phyloP scores from a whole-genome alignment of 2,888 invertebrate genomes.

The Xylophagus ater region DNA sequence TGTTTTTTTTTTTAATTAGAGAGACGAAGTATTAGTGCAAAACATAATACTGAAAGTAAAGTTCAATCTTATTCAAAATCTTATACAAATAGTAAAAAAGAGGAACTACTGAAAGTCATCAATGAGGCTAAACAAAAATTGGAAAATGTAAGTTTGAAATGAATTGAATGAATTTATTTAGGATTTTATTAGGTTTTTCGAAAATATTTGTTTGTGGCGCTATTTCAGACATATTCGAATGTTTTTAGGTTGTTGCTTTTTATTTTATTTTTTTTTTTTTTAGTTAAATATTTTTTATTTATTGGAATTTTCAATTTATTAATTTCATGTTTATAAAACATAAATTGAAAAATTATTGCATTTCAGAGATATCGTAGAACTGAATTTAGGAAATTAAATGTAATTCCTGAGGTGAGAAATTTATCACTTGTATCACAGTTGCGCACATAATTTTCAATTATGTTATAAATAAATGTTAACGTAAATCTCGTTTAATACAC shows the following conservation, averaged over 20 bases:
- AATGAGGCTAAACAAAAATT: slow-evolving; percentile 76
- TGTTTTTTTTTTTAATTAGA: slow-evolving; percentile 26
- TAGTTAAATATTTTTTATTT: slow-evolving; percentile 20
- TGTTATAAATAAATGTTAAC: too few species aligned
- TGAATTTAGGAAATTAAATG: slow-evolving; percentile 34
- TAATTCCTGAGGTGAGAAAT: slow-evolving; percentile 37
- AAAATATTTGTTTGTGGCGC: slow-evolving; percentile 7
- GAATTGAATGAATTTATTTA: too few species aligned
- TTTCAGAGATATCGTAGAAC: slow-evolving; percentile 30
- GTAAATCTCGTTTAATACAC: too few species aligned
- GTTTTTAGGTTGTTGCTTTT: slow-evolving; percentile 10
- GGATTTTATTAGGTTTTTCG: too few species aligned
- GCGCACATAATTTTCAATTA: too few species aligned
- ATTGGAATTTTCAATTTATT: slow-evolving; percentile 20
- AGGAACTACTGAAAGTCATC: slow-evolving; percentile 70
- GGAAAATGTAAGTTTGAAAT: slow-evolving; percentile 60
- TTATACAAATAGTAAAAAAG: slow-evolving; percentile 41
- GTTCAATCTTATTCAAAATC: slow-evolving; percentile 35
- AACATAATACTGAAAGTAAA: slow-evolving; percentile 40
- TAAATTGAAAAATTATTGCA: slow-evolving; percentile 17
- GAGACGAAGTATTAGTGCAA: slow-evolving; percentile 54
- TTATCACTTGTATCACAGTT: slow-evolving; percentile 7
- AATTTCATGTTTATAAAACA: slow-evolving; percentile 19
- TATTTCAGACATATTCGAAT: too few species aligned
- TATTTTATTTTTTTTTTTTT: slow-evolving; percentile 17